These are phyloP conservation scores for Syngnathus acus DNA, from an alignment of 2,797 vertebrate genomes.

Conservation along the genomic window DNA sequence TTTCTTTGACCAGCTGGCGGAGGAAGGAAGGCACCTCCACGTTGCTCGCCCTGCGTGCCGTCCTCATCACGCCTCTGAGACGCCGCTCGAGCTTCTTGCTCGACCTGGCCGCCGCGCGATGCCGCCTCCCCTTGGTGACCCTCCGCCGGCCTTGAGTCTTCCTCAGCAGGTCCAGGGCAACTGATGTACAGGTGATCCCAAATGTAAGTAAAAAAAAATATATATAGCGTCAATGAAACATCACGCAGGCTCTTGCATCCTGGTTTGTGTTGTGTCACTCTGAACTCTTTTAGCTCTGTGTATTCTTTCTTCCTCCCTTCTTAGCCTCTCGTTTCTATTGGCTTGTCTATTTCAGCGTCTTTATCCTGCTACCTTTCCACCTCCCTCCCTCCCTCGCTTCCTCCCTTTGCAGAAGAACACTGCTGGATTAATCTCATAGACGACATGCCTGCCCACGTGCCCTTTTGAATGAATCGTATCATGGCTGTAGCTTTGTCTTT, in stretches of 20 bases:
- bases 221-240: neutral
- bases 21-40: conserved; percentile 74
- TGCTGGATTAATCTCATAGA: conserved; percentile 44
- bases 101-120: conserved; percentile 33
- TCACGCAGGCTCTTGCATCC: conserved; percentile 12
- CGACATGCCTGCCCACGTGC: conserved; percentile 29
- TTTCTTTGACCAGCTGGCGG: conserved; percentile 69
- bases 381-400: conserved; percentile 15
- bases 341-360: conserved; percentile 59
- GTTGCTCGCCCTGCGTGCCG: conserved; percentile 61
- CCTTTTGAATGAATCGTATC: conserved; percentile 38
- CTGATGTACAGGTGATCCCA: conserved; percentile 15
- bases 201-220: conserved; percentile 9
- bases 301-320: conserved; percentile 19
- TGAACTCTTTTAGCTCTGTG: conserved; percentile 7
- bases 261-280: conserved; percentile 8
- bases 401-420: conserved; percentile 2
- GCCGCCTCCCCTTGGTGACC: conserved; percentile 35
- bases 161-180: conserved; percentile 63
- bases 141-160: conserved; percentile 53
- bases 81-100: conserved; percentile 53
- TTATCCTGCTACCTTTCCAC: conserved; percentile 44
- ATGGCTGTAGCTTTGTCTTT: neutral
- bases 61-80: conserved; percentile 62
- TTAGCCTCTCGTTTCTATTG: conserved; percentile 38